phyloP scores from a whole-genome alignment of 1,140 invertebrate genomes.

The Rhopalosiphum padi region DNA sequence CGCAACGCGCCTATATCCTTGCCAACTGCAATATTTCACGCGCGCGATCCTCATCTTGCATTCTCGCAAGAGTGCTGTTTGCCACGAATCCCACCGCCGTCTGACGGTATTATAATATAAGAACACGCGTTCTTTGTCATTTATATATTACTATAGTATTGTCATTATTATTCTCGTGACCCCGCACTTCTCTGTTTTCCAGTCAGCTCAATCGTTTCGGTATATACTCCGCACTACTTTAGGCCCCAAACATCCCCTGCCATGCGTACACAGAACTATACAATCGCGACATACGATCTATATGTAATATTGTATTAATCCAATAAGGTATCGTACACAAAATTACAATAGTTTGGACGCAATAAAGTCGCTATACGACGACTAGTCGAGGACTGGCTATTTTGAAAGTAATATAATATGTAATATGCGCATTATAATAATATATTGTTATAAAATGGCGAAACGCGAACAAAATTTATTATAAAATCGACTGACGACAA shows the following conservation, averaged over 20 bases:
- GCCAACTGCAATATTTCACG: conserved; percentile 49
- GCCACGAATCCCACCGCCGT: conserved; percentile 7
- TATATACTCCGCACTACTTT: neutral
- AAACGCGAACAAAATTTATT: neutral
- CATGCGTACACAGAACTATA: neutral
- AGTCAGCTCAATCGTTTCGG: too few species aligned
- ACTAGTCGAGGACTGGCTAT: neutral
- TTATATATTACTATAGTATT: neutral
- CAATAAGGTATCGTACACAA: neutral
- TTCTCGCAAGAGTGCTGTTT: neutral
- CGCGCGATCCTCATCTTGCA: neutral
- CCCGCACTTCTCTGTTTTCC: too few species aligned
- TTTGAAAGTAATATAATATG: neutral
- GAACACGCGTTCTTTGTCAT: neutral
- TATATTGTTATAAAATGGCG: neutral
- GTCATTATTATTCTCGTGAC: too few species aligned
- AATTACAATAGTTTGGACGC: neutral
- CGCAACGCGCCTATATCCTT: neutral
- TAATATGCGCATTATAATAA: neutral
- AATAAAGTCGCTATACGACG: neutral
- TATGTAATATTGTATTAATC: neutral
- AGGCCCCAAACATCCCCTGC: neutral
- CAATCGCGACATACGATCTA: neutral
- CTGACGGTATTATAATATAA: neutral
- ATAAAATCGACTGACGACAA: neutral